Base-by-base conservation (phyloP, 2,113 vertebrate species). In the Leiothrix lutea region DNA sequence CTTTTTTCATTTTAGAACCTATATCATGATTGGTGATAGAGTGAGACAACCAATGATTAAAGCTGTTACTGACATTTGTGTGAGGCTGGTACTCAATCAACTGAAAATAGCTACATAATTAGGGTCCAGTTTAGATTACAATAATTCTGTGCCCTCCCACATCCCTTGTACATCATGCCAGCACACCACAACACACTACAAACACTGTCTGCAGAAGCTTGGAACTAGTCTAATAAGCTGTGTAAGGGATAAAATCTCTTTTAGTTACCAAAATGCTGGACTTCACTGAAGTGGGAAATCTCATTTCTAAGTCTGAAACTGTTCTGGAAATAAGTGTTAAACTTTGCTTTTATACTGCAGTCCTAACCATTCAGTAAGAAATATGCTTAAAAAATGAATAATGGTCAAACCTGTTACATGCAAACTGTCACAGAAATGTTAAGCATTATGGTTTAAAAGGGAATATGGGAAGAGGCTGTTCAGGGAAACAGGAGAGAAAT, bases 321-420 rank as follows among this genome's bases (percentile, higher is more conserved):
- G 5, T 26, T 86, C 45, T 35, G 28, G 28, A 86, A 86, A 67
- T 22, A 88, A 60, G 2, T 20, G 47, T 35, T 51, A 42, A 83
- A 53, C 11, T 75, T 66, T 24, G 5, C 2, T 75, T 72, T 61
- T 64, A 5, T 19, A 75, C 64, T 86, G 72, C 45, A 70, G 25
- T 80, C 11, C 5, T 36, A 86, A 73, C 3, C 8, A 77, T 38
- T 70, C 20, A 57, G 9, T 66, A 69, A 38, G 36, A 88, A 86
- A 8, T 11, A 35, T 9, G 4, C 18, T 70, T 61, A 12, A 42
- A 74, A 70, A 67, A 54, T 4, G 11, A 51, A 44, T 61, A 73
- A 69, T 20, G 6, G 5, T 69, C 19, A 5, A 80, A 64, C 5
- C 14, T 0, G 2, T 77, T 57, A 57, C 1, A 4, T 29, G 12